Base-by-base conservation (phyloP, 2,797 vertebrate species). In the Delichon dasypus region DNA sequence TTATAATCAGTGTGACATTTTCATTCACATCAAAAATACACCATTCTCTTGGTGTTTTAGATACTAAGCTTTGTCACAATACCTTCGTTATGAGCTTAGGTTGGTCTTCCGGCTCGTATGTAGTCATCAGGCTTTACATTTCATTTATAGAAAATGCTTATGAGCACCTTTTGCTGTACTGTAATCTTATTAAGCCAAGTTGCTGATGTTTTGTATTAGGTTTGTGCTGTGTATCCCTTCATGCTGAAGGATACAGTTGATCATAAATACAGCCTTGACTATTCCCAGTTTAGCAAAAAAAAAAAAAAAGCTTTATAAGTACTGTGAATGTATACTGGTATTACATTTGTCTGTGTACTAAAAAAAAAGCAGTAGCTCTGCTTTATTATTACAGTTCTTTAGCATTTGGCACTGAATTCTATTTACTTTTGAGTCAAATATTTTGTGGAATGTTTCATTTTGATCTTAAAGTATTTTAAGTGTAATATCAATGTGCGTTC, bases 61-160 rank as follows among this genome's bases (percentile, higher is more conserved):
- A 29, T 40, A 16, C 57, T 89, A 91, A 79, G 91, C 93, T 91
- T 70, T 86, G 64, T 76, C 83, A 84, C 92, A 90, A 44, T 90
- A 50, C 75, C 58, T 88, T 95, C 44, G 50, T 96, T 95, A 95
- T 84, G 66, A 89, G 96, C 97, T 95, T 96, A 97, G 91, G 92
- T 93, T 97, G 95, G 88, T 92, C 91, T 90, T 90, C 83, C 64
- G 71, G 96, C 93, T 97, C 36, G 3, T 84, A 95, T 96, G 93
- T 88, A 94, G 97, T 97, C 96, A 96, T 97, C 96, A 97, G 97
- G 96, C 97, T 97, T 98, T 98, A 94, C 96, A 97, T 97, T 97
- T 97, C 96, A 97, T 97, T 97, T 97, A 95, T 97, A 98, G 97
- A 97, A 97, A 97, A 97, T 88, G 97, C 98, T 98, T 97, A 97